phyloP scores from a whole-genome alignment of 64 coral and sea anemone genomes.

The Pocillopora verrucosa region DNA sequence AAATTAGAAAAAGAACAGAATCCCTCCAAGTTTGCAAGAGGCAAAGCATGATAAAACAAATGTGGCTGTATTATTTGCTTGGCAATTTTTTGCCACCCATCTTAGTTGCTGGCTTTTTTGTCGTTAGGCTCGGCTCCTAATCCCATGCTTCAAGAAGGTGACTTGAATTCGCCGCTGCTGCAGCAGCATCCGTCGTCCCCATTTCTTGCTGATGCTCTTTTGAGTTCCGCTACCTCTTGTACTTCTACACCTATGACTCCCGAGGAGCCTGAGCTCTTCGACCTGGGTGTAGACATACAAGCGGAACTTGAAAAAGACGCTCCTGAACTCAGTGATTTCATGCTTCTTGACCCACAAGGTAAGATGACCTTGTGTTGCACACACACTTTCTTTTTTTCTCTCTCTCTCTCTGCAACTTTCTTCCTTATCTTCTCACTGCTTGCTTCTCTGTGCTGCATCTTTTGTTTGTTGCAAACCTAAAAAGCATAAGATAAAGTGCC shows the following conservation, averaged over 20 bases:
- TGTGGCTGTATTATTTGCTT: background rate
- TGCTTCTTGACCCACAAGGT: conserved; percentile 90
- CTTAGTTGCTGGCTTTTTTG: conserved; percentile 50
- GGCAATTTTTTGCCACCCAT: background rate
- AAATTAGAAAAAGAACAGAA: too few species aligned
- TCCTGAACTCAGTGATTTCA: conserved; percentile 62
- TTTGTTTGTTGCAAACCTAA: background rate
- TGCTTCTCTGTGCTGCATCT: background rate
- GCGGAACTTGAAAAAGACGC: conserved; percentile 77
- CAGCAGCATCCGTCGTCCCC: conserved; percentile 87
- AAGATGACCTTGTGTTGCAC: conserved; percentile 84
- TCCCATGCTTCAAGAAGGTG: conserved; percentile 34
- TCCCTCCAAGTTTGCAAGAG: too few species aligned
- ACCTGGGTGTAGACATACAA: conserved; percentile 94
- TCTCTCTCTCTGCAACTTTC: background rate
- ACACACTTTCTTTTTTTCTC: background rate
- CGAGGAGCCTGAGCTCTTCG: conserved; percentile 31
- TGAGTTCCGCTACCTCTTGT: conserved; percentile 92
- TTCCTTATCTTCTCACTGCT: background rate
- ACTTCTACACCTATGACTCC: conserved; percentile 90
- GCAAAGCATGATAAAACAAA: too few species aligned
- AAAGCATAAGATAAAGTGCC: background rate
- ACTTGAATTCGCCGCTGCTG: conserved; percentile 81
- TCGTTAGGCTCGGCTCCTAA: conserved; percentile 61
- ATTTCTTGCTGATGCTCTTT: conserved; percentile 80